Percentiles rank a stretch among this genome's conserved stretches.
Evolutionary conservation across 1,140 invertebrate genomes (phyloP).

Genomic region (Penaeus chinensis): DNA sequence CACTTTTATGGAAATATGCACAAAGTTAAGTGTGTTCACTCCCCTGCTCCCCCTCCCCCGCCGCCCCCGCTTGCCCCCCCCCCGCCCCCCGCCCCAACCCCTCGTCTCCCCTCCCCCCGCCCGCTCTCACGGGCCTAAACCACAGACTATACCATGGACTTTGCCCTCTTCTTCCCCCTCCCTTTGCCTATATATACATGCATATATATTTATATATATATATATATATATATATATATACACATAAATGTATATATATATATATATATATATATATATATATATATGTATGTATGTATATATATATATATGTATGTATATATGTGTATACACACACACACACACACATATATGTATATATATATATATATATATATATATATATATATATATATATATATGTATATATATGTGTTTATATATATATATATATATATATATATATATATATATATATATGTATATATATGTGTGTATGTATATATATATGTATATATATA

Average conservation of each 20-base stretch:
- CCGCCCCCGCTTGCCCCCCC: too few relatives aligned
- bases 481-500: not conserved
- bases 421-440: constrained; percentile 11
- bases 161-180: too few relatives aligned
- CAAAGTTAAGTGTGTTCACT: too few relatives aligned
- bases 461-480: not conserved
- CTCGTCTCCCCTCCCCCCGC: too few relatives aligned
- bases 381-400: not conserved
- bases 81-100: too few relatives aligned
- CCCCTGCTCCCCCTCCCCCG: too few relatives aligned
- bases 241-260: not conserved
- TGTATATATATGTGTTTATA: not conserved
- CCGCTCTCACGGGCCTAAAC: too few relatives aligned
- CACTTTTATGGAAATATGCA: too few relatives aligned
- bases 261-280: constrained; percentile 3
- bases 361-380: constrained; percentile 15
- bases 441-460: not conserved
- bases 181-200: too few relatives aligned
- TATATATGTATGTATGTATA: not conserved
- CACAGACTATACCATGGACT: too few relatives aligned
- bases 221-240: constrained; percentile 1
- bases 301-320: not conserved
- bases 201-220: too few relatives aligned
- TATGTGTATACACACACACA: not conserved
- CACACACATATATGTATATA: not conserved